Evolutionary conservation across 2,797 vertebrate genomes (phyloP), one percentile per base, ranked within the genome.

Genomic region (Argyrosomus regius): DNA sequence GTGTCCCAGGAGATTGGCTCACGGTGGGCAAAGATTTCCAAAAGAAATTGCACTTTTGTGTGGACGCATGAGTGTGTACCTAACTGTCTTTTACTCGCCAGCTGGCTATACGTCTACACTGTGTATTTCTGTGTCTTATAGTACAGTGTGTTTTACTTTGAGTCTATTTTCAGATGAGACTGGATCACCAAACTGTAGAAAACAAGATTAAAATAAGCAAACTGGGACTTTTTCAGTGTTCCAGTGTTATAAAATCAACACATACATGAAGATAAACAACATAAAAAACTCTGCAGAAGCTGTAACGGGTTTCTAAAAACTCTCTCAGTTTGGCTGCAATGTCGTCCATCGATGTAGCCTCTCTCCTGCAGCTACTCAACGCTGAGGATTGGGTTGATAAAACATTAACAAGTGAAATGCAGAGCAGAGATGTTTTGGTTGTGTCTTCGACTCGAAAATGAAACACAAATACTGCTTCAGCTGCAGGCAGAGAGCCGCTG

Each of bases 391-490:
- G 61, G 18, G 54, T 54, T 73, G 56, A 85, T 88, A 78, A 85
- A 87, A 81, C 66, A 78, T 79, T 78, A 77, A 87, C 72, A 85
- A 77, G 57, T 43, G 26, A 76, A 81, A 81, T 48, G 64, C 82
- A 78, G 9, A 57, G 70, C 35, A 12, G 61, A 81, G 69, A 72
- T 74, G 62, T 87, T 79, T 77, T 61, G 18, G 20, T 50, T 46
- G 0, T 26, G 7, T 57, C 5, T 77, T 66, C 49, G 31, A 67
- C 62, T 77, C 67, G 6, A 68, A 75, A 78, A 77, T 64, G 22
- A 78, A 82, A 77, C 41, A 39, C 13, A 65, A 64, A 76, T 5
- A 35, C 64, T 35, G 74, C 56, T 68, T 31, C 43, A 8, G 76
- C 80, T 67, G 18, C 57, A 68, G 81, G 70, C 83, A 26, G n/a